A percentile compares a stretch with the other conserved stretches of the same genome.
Evolutionary conservation across 1,140 invertebrate genomes (phyloP).

Genomic region (Tetragnatha versicolor): DNA sequence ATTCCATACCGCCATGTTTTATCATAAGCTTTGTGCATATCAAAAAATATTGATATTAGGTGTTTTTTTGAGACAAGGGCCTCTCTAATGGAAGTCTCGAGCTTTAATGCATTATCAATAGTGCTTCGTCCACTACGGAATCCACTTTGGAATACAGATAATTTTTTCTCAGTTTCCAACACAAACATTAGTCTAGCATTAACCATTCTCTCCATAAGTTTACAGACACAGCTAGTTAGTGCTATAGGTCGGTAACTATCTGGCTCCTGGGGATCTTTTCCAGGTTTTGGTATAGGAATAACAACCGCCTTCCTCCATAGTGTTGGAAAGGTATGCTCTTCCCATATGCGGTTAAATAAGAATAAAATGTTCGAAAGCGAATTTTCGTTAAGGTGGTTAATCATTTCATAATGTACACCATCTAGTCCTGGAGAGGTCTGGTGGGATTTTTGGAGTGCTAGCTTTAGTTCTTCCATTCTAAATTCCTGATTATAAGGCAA

Average conservation of each 20-base stretch:
- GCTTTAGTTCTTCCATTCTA: not conserved
- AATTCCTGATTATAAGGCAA: not conserved
- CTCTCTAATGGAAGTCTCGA: slow-evolving; percentile 61
- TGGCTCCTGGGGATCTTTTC: slow-evolving; percentile 26
- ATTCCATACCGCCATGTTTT: slow-evolving; percentile 62
- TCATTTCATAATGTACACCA: not conserved
- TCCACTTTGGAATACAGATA: slow-evolving; percentile 37
- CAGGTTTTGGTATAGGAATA: slow-evolving; percentile 47
- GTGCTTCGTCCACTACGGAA: slow-evolving; percentile 62
- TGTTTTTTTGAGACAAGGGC: slow-evolving; percentile 60
- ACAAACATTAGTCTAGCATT: slow-evolving; percentile 24
- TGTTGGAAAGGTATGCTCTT: not conserved
- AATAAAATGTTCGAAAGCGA: not conserved
- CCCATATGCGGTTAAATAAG: not conserved
- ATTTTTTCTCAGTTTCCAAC: slow-evolving; percentile 30
- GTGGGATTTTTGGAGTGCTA: no score
- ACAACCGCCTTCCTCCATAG: slow-evolving; percentile 50
- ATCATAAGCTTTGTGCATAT: slow-evolving; percentile 65
- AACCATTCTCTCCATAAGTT: slow-evolving; percentile 52
- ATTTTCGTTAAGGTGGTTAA: not conserved
- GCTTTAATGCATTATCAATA: slow-evolving; percentile 60
- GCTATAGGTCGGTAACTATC: slow-evolving; percentile 48
- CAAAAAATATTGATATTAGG: slow-evolving; percentile 61
- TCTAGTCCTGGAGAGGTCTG: not conserved
- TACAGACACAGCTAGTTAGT: slow-evolving; percentile 34